Evolutionary conservation across 1,140 invertebrate genomes (phyloP).

Genomic region (Drosophila orena): DNA sequence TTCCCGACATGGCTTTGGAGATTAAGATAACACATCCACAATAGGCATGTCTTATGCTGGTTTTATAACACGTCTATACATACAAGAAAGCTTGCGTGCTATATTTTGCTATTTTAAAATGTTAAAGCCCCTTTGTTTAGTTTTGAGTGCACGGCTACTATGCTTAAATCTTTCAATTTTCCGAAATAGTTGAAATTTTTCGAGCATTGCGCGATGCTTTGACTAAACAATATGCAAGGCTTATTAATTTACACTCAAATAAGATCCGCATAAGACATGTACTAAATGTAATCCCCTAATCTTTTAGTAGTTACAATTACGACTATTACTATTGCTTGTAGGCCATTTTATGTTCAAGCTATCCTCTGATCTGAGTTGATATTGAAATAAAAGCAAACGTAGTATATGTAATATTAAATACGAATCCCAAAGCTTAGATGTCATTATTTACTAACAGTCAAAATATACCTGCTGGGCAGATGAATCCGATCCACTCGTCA

Average conservation of each 20-base stretch:
- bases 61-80: slow-evolving; percentile 11
- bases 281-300: slow-evolving; percentile 23
- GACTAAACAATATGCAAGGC: too few relatives aligned
- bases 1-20: slow-evolving; percentile 1
- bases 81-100: slow-evolving; percentile 1
- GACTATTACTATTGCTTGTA: slow-evolving; percentile 40
- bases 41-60: slow-evolving; percentile 29
- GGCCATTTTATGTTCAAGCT: slow-evolving; percentile 47
- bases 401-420: slow-evolving; percentile 42
- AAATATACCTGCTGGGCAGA: too few relatives aligned
- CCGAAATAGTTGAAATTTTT: not conserved
- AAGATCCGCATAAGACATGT: slow-evolving; percentile 27
- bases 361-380: slow-evolving; percentile 35
- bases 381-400: slow-evolving; percentile 50
- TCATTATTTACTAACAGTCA: not conserved
- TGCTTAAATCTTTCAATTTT: slow-evolving; percentile 2
- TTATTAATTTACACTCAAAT: slow-evolving; percentile 1
- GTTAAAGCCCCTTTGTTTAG: not conserved
- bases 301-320: slow-evolving; percentile 40
- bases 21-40: not conserved
- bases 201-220: not conserved
- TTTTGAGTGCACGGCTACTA: not conserved
- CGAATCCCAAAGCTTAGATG: not conserved
- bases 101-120: not conserved
- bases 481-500: too few relatives aligned